Conservation (phyloP, 2,888 invertebrate genomes). For the Catocala nupta region DNA sequence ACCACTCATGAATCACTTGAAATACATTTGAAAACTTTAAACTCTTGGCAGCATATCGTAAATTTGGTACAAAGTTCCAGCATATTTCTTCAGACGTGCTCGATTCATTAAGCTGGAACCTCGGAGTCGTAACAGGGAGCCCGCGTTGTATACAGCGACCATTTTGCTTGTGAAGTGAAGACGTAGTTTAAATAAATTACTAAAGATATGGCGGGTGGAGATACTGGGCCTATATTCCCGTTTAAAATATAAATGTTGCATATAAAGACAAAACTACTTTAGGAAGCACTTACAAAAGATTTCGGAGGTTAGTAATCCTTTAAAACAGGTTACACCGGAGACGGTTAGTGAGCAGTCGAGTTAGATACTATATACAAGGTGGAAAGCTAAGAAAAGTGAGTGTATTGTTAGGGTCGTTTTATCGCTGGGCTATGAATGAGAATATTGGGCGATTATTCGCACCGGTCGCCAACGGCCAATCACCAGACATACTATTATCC, state of each 20-base stretch:
- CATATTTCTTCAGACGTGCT: slow-evolving; percentile 20
- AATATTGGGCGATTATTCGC: too few species aligned
- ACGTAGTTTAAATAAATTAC: slow-evolving; percentile 44
- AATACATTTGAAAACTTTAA: slow-evolving; percentile 8
- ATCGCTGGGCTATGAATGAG: too few species aligned
- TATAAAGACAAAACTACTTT: slow-evolving; percentile 21
- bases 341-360: too few species aligned
- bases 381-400: too few species aligned
- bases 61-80: slow-evolving; percentile 1
- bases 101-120: slow-evolving; percentile 35
- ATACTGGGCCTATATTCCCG: slow-evolving; percentile 14
- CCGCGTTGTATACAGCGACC: slow-evolving; percentile 30
- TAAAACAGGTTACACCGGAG: neutral
- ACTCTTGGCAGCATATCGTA: slow-evolving; percentile 14
- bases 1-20: slow-evolving; percentile 25
- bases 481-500: too few species aligned
- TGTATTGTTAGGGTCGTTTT: too few species aligned
- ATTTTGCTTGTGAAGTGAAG: slow-evolving; percentile 26
- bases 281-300: slow-evolving; percentile 14
- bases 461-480: too few species aligned
- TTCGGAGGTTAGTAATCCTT: slow-evolving; percentile 18
- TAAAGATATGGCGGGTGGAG: slow-evolving; percentile 21
- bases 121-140: slow-evolving; percentile 17
- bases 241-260: slow-evolving; percentile 25
- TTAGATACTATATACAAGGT: too few species aligned